Conservation (phyloP, 2,113 vertebrate species). For the Eonycteris spelaea region DNA sequence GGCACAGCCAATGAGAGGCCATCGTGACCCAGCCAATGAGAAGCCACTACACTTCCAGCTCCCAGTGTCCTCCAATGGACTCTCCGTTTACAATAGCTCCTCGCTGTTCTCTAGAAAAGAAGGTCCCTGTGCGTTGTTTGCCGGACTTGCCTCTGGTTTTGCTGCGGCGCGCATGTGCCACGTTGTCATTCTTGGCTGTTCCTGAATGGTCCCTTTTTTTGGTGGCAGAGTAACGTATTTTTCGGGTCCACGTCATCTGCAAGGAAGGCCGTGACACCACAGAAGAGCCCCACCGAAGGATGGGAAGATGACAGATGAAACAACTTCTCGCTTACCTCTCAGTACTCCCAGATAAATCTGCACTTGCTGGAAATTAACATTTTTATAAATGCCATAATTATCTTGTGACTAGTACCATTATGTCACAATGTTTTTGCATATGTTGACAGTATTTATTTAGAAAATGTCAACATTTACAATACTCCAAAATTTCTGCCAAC, state of each 20-base stretch:
- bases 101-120: too few relatives aligned
- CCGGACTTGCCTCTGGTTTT: background rate
- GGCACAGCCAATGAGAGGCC: background rate
- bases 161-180: background rate
- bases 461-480: background rate
- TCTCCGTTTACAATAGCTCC: background rate
- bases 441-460: background rate
- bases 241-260: background rate
- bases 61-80: background rate
- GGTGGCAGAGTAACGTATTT: background rate
- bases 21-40: background rate
- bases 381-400: background rate
- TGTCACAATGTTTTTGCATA: background rate
- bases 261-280: background rate
- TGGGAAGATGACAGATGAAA: accelerated
- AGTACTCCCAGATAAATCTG: background rate
- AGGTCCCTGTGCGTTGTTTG: accelerated
- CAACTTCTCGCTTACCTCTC: accelerated
- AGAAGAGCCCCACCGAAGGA: accelerated
- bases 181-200: background rate
- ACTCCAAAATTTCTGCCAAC: background rate
- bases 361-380: background rate
- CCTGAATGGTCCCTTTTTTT: background rate
- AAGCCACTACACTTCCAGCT: background rate
- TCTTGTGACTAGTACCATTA: background rate